These are phyloP conservation scores for Garrulus glandarius DNA, from an alignment of 2,797 vertebrate species.

Conservation along the genomic window DNA sequence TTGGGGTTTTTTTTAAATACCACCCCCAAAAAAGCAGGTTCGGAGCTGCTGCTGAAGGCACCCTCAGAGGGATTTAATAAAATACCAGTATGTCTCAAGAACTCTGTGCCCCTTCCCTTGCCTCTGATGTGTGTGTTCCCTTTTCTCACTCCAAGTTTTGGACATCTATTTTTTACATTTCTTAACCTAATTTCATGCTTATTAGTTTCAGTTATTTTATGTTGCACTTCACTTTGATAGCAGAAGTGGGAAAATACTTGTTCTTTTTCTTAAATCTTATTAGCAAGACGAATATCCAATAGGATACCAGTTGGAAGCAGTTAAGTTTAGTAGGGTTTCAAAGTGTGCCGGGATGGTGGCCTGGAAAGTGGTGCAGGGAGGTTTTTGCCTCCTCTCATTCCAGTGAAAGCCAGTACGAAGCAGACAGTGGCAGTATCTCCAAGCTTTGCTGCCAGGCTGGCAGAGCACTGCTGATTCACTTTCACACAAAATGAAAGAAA, in stretches of 20 bases:
- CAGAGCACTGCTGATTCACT: background rate
- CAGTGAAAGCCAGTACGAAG: background rate
- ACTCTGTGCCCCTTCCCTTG: background rate
- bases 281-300: background rate
- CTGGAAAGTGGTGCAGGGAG: background rate
- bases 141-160: background rate
- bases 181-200: background rate
- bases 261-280: background rate
- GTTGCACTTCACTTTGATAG: background rate
- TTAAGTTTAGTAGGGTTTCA: background rate
- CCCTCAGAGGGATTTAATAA: background rate
- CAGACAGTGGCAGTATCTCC: background rate
- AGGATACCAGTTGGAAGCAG: background rate
- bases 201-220: conserved; percentile 1
- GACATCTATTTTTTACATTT: background rate
- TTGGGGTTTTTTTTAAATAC: background rate
- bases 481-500: background rate
- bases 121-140: background rate
- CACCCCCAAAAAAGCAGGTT: background rate
- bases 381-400: background rate
- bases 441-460: background rate
- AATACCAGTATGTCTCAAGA: background rate
- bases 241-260: background rate
- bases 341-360: background rate
- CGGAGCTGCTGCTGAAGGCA: background rate